Conservation (phyloP, 2,113 vertebrate species). For the Fulmarus glacialis region DNA sequence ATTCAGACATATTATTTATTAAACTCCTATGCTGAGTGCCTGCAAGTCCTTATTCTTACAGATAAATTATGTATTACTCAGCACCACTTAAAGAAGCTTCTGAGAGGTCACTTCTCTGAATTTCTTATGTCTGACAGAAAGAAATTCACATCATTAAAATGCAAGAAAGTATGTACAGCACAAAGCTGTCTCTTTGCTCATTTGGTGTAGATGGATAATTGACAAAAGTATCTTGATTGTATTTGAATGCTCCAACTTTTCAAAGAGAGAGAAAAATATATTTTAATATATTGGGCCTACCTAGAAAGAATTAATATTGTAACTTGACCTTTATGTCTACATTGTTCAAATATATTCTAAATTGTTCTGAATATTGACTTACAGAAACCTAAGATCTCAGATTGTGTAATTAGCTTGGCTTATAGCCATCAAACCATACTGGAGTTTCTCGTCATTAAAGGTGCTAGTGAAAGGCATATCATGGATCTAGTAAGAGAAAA, state of each 20-base stretch:
- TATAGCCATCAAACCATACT: slow-evolving; percentile 10
- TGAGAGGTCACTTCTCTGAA: not conserved
- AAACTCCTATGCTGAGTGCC: not conserved
- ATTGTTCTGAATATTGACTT: slow-evolving; percentile 61
- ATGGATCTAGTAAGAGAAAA: not conserved
- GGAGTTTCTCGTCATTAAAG: slow-evolving; percentile 19
- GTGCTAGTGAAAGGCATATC: not conserved
- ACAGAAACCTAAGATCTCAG: slow-evolving; percentile 22
- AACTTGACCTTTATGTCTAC: slow-evolving; percentile 41
- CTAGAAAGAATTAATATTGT: not conserved
- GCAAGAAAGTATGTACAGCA: not conserved
- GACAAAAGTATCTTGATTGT: not conserved
- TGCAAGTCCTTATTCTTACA: not conserved
- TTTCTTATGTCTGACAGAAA: slow-evolving; percentile 22
- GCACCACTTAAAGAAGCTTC: not conserved
- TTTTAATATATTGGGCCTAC: not conserved
- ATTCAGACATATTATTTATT: not conserved
- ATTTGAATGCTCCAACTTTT: not conserved
- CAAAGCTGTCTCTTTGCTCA: not conserved
- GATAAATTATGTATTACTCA: slow-evolving; percentile 31
- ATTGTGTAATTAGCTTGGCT: slow-evolving; percentile 51
- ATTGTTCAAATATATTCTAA: slow-evolving; percentile 53
- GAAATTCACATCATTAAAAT: not conserved
- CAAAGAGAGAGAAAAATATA: not conserved
- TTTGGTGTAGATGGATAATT: not conserved